These are phyloP conservation scores for Hipparchia sbordonii DNA, from an alignment of 2,888 invertebrate species.

Conservation along the genomic window DNA sequence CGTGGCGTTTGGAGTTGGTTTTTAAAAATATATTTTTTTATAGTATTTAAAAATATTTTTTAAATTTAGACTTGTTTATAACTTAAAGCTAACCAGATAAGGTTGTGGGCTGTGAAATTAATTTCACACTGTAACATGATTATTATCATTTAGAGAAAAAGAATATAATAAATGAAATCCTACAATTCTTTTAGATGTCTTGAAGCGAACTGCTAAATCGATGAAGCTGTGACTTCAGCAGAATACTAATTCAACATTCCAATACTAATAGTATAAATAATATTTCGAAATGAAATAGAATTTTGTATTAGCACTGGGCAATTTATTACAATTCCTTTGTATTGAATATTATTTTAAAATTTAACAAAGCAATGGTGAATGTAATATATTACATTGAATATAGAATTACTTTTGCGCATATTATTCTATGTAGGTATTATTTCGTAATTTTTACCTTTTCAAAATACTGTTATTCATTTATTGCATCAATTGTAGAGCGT, in stretches of 20 bases:
- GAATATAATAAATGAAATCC: neutral
- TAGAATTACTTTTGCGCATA: neutral
- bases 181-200: slow-evolving; percentile 2
- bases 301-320: neutral
- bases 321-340: slow-evolving; percentile 6
- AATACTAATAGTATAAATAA: slow-evolving; percentile 7
- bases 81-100: no score
- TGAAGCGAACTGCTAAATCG: slow-evolving; percentile 9
- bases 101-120: neutral
- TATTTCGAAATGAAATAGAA: slow-evolving; percentile 15
- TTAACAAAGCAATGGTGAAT: neutral
- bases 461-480: no score
- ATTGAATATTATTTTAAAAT: neutral
- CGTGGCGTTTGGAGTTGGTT: no score
- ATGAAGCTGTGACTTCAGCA: neutral
- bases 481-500: no score
- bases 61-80: no score
- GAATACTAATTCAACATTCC: slow-evolving; percentile 17
- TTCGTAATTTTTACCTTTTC: no score
- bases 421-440: no score
- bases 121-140: neutral
- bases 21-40: no score
- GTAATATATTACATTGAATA: no score
- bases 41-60: no score
- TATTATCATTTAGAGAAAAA: neutral